Conservation (phyloP, 2,888 invertebrate species). For the Caenorhabditis uteleia region DNA sequence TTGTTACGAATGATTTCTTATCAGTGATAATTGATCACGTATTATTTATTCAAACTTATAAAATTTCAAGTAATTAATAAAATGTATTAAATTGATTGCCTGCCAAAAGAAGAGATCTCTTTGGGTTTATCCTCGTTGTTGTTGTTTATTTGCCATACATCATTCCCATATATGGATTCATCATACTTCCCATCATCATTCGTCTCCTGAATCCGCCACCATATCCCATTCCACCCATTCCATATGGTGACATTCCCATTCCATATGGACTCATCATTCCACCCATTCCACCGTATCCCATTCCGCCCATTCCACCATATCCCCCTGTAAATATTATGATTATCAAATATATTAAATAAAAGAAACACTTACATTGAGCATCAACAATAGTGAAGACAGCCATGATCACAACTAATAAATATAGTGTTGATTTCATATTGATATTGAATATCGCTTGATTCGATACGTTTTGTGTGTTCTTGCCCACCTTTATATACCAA, state of each 20-base stretch:
- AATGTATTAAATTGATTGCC: no score
- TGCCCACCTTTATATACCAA: no score
- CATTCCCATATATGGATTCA: slow-evolving; percentile 32
- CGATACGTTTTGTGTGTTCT: no score
- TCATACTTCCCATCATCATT: slow-evolving; percentile 31
- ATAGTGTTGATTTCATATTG: no score
- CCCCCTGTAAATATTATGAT: slow-evolving; percentile 12
- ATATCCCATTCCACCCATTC: slow-evolving; percentile 7
- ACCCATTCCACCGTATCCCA: slow-evolving; percentile 18
- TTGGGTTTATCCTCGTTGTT: neutral
- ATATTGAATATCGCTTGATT: no score
- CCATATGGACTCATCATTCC: slow-evolving; percentile 11
- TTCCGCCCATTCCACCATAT: slow-evolving; percentile 10
- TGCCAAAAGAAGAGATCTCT: neutral
- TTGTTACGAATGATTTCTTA: no score
- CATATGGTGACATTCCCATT: slow-evolving; percentile 2
- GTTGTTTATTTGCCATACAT: slow-evolving; percentile 17
- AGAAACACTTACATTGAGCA: slow-evolving; percentile 24
- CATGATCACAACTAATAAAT: no score
- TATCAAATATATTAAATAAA: no score
- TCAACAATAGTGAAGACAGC: no score
- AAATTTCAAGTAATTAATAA: no score
- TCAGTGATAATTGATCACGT: no score
- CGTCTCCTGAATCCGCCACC: slow-evolving; percentile 24
- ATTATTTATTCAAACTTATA: no score